Percentiles rank a stretch among this genome's conserved stretches.
phyloP scores from a whole-genome alignment of 2,888 invertebrate genomes.

The Brachypalpus laphriformis region DNA sequence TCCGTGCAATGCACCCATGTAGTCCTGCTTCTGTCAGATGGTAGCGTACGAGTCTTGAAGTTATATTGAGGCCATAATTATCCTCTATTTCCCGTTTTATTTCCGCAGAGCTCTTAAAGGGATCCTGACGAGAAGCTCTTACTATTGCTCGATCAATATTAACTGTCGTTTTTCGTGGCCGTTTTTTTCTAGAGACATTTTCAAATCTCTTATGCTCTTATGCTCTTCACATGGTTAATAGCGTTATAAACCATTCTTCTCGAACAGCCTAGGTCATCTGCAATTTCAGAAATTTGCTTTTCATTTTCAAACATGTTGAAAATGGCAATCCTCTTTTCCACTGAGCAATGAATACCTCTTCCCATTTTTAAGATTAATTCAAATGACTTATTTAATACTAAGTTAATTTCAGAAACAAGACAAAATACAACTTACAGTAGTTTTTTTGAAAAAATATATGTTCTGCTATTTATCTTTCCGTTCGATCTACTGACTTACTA shows the following conservation, averaged over 20 bases:
- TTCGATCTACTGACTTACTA: too few relatives aligned
- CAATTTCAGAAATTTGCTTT: neutral
- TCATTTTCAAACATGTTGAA: neutral
- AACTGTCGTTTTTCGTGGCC: too few relatives aligned
- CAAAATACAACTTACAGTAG: too few relatives aligned
- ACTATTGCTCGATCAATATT: too few relatives aligned
- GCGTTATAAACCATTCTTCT: neutral
- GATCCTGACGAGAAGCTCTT: too few relatives aligned
- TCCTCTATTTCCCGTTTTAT: neutral
- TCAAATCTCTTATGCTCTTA: too few relatives aligned
- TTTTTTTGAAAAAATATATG: too few relatives aligned
- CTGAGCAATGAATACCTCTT: neutral
- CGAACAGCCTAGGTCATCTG: neutral
- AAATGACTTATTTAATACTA: neutral
- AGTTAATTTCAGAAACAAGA: too few relatives aligned
- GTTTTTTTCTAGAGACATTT: too few relatives aligned
- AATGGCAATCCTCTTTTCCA: neutral
- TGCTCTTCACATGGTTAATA: neutral
- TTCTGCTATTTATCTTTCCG: too few relatives aligned
- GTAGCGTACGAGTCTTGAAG: neutral
- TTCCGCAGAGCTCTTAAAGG: neutral
- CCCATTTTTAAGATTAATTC: neutral
- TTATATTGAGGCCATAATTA: neutral
- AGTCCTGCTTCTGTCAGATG: neutral
- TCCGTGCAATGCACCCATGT: neutral